Evolutionary conservation across 2,113 vertebrate species (phyloP), one percentile per base, ranked within the genome.

Genomic region (Corapipo altera): DNA sequence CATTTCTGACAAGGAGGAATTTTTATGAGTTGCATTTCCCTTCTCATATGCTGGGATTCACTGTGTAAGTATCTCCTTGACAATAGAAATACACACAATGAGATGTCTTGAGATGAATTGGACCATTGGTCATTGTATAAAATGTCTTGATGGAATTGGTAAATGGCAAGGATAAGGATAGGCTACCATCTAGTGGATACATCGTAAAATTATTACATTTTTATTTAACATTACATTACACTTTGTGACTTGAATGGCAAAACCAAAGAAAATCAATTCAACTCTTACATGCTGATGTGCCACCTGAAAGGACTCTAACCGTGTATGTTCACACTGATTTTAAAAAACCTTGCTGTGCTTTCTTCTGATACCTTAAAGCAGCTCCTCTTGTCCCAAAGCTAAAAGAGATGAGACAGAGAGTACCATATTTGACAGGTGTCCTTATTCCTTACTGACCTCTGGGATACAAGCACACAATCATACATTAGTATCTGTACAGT

Each of bases 121-220:
- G 79, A 85, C 75, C 72, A 8, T 8, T 70, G 61, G 75, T 70
- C 69, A 77, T 73, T 11, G 4, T 39, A 54, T 24, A 79, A 92
- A 86, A 76, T 46, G 39, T 73, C 48, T 78, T 73, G 67, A 65
- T 75, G 64, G 18, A 91, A 73, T 39, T 92, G 57, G 79, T 58
- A 91, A 92, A 81, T 5, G 43, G 88, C 76, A 97, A 97, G 74
- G 82, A 86, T 91, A 88, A 96, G 93, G 74, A 82, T 89, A 97
- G 96, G 96, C 88, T 97, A 97, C 97, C 98, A 98, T 94, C 98
- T 98, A 91, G 97, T 95, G 98, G 83, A 97, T 93, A 35, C 41
- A 46, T 30, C 3, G 27, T 83, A 97, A 94, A 88, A 91, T 90
- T 76, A 94, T 89, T 95, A 67, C 28, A 15, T 65, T 70, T 13